These are phyloP conservation scores for Ornithorhynchus anatinus DNA, from an alignment of 2,113 vertebrate genomes.

Conservation along the genomic window DNA sequence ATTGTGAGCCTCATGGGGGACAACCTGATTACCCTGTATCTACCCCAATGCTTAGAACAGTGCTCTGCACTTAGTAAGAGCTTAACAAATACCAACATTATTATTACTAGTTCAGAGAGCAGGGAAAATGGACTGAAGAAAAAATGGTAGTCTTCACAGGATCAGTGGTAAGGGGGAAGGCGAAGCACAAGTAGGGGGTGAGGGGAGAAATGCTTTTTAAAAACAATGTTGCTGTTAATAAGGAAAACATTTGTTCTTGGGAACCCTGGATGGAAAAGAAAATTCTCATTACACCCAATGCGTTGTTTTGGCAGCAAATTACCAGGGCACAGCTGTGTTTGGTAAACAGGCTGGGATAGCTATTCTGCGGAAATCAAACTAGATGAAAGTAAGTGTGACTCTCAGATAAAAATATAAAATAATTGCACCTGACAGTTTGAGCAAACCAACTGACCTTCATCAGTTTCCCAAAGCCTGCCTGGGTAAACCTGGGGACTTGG, in stretches of 20 bases:
- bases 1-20: background rate
- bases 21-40: background rate
- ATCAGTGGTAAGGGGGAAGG: slow-evolving; percentile 40
- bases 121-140: slow-evolving; percentile 33
- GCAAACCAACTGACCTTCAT: background rate
- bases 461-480: background rate
- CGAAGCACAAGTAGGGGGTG: too few relatives aligned
- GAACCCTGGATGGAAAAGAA: slow-evolving; percentile 31
- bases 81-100: too few relatives aligned
- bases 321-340: slow-evolving; percentile 39
- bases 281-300: background rate
- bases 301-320: slow-evolving; percentile 26
- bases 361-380: background rate
- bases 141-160: slow-evolving; percentile 19
- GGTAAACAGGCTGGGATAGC: slow-evolving; percentile 26
- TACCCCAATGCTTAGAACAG: background rate
- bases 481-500: background rate
- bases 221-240: slow-evolving; percentile 27
- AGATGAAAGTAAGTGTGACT: background rate
- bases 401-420: background rate
- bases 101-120: slow-evolving; percentile 6
- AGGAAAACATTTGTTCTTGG: slow-evolving; percentile 50
- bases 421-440: background rate
- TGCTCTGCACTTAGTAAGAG: too few relatives aligned
- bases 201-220: slow-evolving; percentile 36